Evolutionary conservation across 2,113 vertebrate genomes (phyloP), one percentile per base, ranked within the genome.

Genomic region (Circaetus gallicus): DNA sequence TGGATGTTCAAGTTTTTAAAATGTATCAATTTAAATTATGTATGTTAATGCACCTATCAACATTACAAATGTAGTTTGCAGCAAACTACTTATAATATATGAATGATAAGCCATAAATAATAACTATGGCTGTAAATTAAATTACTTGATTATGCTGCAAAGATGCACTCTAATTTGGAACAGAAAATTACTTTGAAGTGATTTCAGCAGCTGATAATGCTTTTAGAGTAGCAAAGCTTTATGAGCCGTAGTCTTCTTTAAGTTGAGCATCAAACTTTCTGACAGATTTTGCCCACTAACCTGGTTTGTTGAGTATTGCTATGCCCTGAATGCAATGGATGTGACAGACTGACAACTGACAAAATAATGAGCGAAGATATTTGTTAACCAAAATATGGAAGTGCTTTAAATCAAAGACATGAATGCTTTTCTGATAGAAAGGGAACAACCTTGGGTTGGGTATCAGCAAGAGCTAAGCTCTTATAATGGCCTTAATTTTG

Each of bases 81-180:
- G 80, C 47, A 91, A 84, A 81, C 42, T 83, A 25, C 70, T 89
- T 71, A 76, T 87, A 95, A 96, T 74, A 82, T 56, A 93, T 86
- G 83, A 92, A 97, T 86, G 90, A 91, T 89, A 92, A 92, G 20
- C 59, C 82, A 92, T 95, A 94, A 97, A 96, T 95, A 93, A 96
- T 95, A 93, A 74, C 61, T 84, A 42, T 2, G 8, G 20, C 49
- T 92, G 59, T 89, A 95, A 97, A 92, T 93, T 96, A 89, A 84
- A 89, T 96, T 86, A 86, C 91, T 89, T 91, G 43, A 95, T 97
- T 96, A 95, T 76, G 62, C 52, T 79, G 80, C 65, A 59, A 95
- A 95, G 83, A 89, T 76, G 49, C 56, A 89, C 43, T 93, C 65
- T 96, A 92, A 96, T 95, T 89, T 93, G 80, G 83, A 95, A 92